Evolutionary conservation across 92 coral and sea anemone species (phyloP), one percentile per base, ranked within the genome.

Genomic region (Plumapathes pennacea): DNA sequence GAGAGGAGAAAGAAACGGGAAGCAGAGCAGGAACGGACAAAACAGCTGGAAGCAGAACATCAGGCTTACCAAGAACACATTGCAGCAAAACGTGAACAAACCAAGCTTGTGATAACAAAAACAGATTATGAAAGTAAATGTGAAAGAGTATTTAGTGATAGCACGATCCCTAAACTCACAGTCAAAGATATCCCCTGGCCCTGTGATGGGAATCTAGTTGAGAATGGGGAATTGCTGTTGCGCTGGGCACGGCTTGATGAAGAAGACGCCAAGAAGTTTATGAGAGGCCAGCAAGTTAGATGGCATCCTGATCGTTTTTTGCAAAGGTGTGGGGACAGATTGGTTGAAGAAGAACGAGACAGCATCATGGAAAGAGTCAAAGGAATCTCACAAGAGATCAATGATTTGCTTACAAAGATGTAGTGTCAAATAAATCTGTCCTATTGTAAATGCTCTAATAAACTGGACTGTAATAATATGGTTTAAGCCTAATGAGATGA

Each of bases 261-360:
- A 23, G 71, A 71, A 32, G 79, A 72, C 30, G 46, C 56, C 52
- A 81, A 77, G 53, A 80, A 74, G 45, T 84, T 74, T 43, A 58
- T 94, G 46, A 80, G 78, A 48, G 87, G 72, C 38, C 99, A 94
- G 57, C 85, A 90, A 46, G 74, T 94, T 7, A 70, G 86, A 41
- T 94, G 99, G 99, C 99, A 94, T 38, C 99, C 99, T 3, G 99
- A 94, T 18, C 67, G 70, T n/a, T 94, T 94, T 59, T 39, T 82
- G 13, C 99, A 94, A 56, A 81, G 65, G 36, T 94, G 99, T 26
- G 81, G 82, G 11, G 71, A 77, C 46, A 80, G 85, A 22, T 57
- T 94, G 11, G 65, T 67, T 22, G 64, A 19, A 5, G 56, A 29
- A 0, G 97, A 94, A 31, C 73, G 72, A 45, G 82, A 84, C 17